phyloP scores from a whole-genome alignment of 1,140 invertebrate species.

The Drosophila melanogaster region DNA sequence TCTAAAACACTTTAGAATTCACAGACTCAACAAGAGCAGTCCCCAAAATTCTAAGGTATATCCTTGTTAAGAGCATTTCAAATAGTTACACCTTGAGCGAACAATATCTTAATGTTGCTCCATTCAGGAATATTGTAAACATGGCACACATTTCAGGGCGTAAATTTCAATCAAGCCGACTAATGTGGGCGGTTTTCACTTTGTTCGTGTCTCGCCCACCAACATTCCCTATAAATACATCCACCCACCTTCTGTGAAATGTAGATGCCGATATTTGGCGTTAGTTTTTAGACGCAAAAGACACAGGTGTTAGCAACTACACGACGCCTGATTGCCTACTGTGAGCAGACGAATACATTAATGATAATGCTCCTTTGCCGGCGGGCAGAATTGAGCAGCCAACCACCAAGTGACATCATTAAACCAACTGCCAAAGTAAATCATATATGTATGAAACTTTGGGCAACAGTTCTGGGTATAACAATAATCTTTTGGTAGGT shows the following conservation, averaged over 20 bases:
- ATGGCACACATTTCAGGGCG: constrained; percentile 36
- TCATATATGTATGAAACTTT: constrained; percentile 55
- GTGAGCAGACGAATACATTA: constrained; percentile 65
- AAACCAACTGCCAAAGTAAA: constrained; percentile 64
- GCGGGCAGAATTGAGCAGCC: constrained; percentile 34
- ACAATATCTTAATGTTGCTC: constrained; percentile 15
- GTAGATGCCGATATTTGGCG: constrained; percentile 30
- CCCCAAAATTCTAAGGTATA: background rate
- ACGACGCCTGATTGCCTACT: constrained; percentile 57
- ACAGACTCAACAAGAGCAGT: no score
- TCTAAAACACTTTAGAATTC: no score
- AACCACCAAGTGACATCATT: constrained; percentile 65
- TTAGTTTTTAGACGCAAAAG: constrained; percentile 12
- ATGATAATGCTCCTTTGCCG: constrained; percentile 67
- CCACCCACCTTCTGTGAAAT: constrained; percentile 6
- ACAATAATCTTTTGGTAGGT: constrained; percentile 1
- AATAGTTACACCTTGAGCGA: constrained; percentile 18
- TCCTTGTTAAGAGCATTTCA: background rate
- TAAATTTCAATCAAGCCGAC: constrained; percentile 71
- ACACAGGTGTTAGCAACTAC: constrained; percentile 66
- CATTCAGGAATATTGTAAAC: constrained; percentile 23
- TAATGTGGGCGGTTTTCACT: constrained; percentile 44
- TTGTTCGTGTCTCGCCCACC: constrained; percentile 41
- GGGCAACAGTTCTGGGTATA: constrained; percentile 6
- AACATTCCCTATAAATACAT: constrained; percentile 41